phyloP scores from a whole-genome alignment of 2,113 vertebrate genomes.

The Orthonyx spaldingii region DNA sequence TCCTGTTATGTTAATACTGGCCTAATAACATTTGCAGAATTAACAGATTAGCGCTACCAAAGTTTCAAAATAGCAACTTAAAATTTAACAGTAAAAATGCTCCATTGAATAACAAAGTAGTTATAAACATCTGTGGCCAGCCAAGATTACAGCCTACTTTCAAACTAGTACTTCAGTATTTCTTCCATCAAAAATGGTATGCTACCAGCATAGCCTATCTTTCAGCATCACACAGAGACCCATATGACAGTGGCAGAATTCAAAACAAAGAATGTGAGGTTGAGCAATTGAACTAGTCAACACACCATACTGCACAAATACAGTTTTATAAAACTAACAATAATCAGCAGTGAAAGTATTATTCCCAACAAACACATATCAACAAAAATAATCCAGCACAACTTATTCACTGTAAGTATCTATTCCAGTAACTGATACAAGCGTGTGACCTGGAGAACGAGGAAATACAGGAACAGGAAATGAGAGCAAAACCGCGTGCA shows the following conservation, averaged over 20 bases:
- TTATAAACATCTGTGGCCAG: neutral
- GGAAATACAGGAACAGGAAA: neutral
- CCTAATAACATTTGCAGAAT: neutral
- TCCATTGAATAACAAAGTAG: neutral
- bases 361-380: neutral
- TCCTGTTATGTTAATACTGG: neutral
- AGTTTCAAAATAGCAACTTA: neutral
- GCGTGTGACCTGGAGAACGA: fast-evolving
- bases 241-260: neutral
- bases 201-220: neutral
- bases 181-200: neutral
- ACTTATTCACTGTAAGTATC: neutral
- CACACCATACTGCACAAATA: neutral
- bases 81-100: neutral
- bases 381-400: neutral
- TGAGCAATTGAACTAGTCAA: neutral
- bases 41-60: neutral
- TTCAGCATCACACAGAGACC: neutral
- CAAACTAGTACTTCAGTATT: neutral
- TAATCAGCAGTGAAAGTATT: neutral
- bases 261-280: neutral
- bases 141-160: neutral
- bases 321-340: neutral
- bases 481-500: neutral
- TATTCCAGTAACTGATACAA: neutral